These are phyloP conservation scores for Priocnemis perturbator DNA, from an alignment of 2,888 invertebrate genomes.

Conservation along the genomic window DNA sequence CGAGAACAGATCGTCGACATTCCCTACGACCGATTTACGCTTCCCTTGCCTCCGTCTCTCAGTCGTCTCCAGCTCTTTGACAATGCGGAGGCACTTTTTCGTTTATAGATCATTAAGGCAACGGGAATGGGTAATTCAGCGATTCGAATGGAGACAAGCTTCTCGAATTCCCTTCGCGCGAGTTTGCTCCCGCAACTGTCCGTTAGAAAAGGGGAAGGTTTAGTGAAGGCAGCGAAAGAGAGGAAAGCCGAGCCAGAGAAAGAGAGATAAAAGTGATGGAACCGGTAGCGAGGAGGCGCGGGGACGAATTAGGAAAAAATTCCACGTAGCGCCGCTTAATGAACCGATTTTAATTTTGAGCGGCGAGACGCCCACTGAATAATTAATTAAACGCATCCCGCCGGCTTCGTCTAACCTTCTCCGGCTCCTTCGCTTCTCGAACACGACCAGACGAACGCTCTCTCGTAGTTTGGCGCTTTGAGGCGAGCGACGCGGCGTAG, in stretches of 20 bases:
- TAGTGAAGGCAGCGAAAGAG: not conserved
- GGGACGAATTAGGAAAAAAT: slow-evolving; percentile 39
- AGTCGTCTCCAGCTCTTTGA: not conserved
- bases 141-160: slow-evolving; percentile 15
- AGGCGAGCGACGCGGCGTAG: too few species aligned
- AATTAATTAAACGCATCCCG: slow-evolving; percentile 55
- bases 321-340: slow-evolving; percentile 60
- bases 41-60: slow-evolving; percentile 17
- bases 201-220: not conserved
- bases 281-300: not conserved
- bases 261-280: not conserved
- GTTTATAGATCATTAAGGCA: slow-evolving; percentile 20
- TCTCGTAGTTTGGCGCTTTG: too few species aligned
- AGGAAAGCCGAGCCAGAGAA: too few species aligned
- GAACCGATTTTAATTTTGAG: slow-evolving; percentile 65
- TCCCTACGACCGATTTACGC: not conserved
- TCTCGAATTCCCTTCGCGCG: slow-evolving; percentile 20
- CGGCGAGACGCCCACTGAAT: slow-evolving; percentile 55
- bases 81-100: too few species aligned
- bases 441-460: too few species aligned
- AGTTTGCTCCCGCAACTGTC: not conserved
- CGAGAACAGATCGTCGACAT: slow-evolving; percentile 11
- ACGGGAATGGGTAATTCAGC: slow-evolving; percentile 16
- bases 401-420: slow-evolving; percentile 3
- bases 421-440: not conserved